Evolutionary conservation across 2,113 vertebrate species (phyloP).

Genomic region (Pontoporia blainvillei): DNA sequence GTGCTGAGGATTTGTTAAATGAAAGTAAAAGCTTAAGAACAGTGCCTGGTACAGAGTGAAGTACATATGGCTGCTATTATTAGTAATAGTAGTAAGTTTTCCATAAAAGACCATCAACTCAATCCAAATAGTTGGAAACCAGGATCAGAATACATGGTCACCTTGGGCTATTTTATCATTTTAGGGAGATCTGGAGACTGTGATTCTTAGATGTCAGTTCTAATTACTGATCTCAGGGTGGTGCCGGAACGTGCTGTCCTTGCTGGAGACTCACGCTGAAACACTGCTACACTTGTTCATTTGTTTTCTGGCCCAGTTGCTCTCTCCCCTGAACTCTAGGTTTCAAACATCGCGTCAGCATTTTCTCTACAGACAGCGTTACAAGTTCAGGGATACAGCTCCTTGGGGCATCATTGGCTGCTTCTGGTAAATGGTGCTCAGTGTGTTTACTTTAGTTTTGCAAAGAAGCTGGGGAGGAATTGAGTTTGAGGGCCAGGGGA

Average conservation of each 20-base stretch:
- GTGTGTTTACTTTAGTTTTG: slow-evolving; percentile 45
- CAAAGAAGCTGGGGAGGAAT: neutral
- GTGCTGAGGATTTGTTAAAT: neutral
- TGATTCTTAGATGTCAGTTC: neutral
- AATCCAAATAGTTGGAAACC: neutral
- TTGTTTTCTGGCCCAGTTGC: slow-evolving; percentile 10
- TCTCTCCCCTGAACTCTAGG: neutral
- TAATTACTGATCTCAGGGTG: neutral
- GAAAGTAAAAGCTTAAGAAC: neutral
- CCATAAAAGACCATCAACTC: neutral
- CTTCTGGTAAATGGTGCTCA: slow-evolving; percentile 32
- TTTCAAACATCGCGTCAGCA: slow-evolving; percentile 26
- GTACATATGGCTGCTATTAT: neutral
- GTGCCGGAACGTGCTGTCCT: neutral
- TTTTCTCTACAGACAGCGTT: slow-evolving; percentile 47
- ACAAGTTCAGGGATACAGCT: slow-evolving; percentile 43
- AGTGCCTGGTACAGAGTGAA: neutral
- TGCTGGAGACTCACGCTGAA: neutral
- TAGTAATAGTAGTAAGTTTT: neutral
- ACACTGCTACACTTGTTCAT: neutral
- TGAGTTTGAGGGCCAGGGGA: neutral
- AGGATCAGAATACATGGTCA: neutral
- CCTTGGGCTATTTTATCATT: neutral
- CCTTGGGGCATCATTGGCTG: neutral
- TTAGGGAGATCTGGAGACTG: neutral